phyloP scores from a whole-genome alignment of 2,888 invertebrate species.

The Bellardia pandia region DNA sequence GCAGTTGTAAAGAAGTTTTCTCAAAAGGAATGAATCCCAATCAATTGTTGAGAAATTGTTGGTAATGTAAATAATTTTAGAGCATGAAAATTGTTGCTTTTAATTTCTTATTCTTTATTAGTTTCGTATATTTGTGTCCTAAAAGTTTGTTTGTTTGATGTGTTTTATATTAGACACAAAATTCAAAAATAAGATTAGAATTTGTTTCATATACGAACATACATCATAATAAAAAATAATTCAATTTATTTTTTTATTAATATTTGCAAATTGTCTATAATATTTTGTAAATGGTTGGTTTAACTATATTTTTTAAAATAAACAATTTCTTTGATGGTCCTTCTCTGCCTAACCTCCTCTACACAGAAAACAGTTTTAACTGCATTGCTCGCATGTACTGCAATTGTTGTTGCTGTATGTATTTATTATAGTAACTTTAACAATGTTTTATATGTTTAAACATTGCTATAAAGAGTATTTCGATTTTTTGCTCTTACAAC shows the following conservation, averaged over 20 bases:
- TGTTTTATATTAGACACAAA: too few species aligned
- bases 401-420: background rate
- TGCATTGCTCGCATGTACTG: background rate
- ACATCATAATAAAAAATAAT: too few species aligned
- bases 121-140: background rate
- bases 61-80: background rate
- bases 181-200: too few species aligned
- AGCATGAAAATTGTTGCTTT: too few species aligned
- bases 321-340: too few species aligned
- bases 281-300: too few species aligned
- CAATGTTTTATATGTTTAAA: conserved; percentile 35
- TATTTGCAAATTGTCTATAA: too few species aligned
- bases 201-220: too few species aligned
- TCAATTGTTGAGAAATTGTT: background rate
- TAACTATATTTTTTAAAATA: too few species aligned
- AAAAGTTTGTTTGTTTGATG: background rate
- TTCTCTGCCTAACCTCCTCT: too few species aligned
- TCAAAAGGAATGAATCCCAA: background rate
- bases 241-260: too few species aligned
- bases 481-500: background rate
- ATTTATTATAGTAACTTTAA: conserved; percentile 10
- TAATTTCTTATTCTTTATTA: background rate
- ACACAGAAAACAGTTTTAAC: background rate
- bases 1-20: background rate
- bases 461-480: background rate